Evolutionary conservation across 1,140 invertebrate genomes (phyloP), one percentile per base, ranked within the genome.

Genomic region (Drosophila asahinai): DNA sequence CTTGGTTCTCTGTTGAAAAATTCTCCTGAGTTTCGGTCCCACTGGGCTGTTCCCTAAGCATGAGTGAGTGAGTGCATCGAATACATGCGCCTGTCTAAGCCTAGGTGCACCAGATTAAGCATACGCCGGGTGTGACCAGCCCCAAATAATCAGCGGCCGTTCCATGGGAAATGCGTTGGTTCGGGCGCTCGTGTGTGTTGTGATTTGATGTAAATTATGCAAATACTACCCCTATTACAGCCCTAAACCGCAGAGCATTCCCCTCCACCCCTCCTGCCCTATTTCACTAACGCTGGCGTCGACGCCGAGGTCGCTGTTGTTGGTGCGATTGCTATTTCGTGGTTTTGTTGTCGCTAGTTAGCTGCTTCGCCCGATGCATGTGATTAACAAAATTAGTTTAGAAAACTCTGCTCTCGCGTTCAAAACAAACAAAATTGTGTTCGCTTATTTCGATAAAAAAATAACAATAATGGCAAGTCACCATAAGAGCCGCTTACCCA

Each of bases 361-460:
- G 81, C 81, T 77, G 81, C 81, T 77, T 62, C 58, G 67, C 49
- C 43, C 81, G 84, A 77, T 57, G 59, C 79, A 74, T 76, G 81
- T 90, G 86, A 90, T 90, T 90, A 90, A 86, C 86, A 90, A 90
- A 89, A 90, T 90, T 90, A 90, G 86, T 90, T 90, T 90, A 90
- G 86, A 90, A 90, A 90, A 86, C 86, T 90, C 86, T 77, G 86
- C 82, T 76, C 75, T 77, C 86, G 86, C 86, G 86, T 90, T 90
- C 86, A 86, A 90, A 91, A 86, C 86, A 90, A 83, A 81, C 78
- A 71, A 84, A 87, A 86, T 77, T 86, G 77, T 79, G 71, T 90
- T 90, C 86, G 86, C 79, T 82, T 90, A 76, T 86, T 89, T 89
- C 64, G 73, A 75, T 64, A 57, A 38, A 45, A 48, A 63, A 42